Evolutionary conservation across 2,113 vertebrate species (phyloP).

Genomic region (Microcebus ravelobensis): DNA sequence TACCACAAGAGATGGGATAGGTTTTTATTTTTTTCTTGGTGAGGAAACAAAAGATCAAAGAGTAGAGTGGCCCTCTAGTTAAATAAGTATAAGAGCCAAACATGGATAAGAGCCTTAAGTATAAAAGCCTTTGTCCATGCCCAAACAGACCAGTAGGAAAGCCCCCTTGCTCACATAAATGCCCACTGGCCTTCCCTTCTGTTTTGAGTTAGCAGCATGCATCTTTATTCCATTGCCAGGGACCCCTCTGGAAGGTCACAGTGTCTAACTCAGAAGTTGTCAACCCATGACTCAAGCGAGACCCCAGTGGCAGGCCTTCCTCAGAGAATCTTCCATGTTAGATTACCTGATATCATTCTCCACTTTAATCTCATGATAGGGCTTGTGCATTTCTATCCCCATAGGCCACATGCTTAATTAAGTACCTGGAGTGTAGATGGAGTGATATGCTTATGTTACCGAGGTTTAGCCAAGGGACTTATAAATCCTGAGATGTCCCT

Average conservation of each 20-base stretch:
- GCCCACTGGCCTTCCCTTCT: background rate
- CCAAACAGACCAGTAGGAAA: background rate
- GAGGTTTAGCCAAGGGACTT: background rate
- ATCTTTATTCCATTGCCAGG: background rate
- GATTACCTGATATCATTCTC: background rate
- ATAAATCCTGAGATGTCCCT: background rate
- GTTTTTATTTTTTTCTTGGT: background rate
- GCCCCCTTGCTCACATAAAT: background rate
- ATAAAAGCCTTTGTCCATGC: background rate
- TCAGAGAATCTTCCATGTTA: background rate
- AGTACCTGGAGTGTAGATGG: background rate
- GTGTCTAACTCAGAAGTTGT: background rate
- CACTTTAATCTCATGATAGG: background rate
- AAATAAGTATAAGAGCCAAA: background rate
- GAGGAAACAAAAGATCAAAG: slow-evolving; percentile 41
- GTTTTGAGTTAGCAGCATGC: background rate
- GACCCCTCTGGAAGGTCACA: background rate
- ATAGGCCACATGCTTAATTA: background rate
- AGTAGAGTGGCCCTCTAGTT: background rate
- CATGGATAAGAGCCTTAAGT: background rate
- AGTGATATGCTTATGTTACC: background rate
- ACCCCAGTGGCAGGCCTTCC: background rate
- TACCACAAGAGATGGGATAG: background rate
- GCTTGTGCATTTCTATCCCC: background rate
- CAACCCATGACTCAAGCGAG: background rate